Base-by-base conservation (phyloP, 2,113 vertebrate genomes). In the Nansenia antarctica region DNA sequence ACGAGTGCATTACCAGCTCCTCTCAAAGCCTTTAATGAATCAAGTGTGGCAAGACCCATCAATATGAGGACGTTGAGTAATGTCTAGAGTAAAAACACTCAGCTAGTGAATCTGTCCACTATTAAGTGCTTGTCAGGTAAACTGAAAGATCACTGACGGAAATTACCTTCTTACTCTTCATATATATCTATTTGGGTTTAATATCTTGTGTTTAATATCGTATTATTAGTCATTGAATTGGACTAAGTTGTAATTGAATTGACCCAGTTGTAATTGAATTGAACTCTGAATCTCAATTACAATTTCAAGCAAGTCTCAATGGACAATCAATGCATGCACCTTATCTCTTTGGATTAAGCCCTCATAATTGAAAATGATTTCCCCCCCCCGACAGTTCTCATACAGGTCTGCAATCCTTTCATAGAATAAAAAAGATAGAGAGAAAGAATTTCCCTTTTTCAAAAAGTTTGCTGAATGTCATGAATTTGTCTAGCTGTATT, bases 51-150 rank as follows among this genome's bases (percentile, higher is more conserved):
- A 85, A 67, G 53, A 76, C 34, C 65, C 78, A 82, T 91, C 87
- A 87, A 87, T 89, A 86, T 73, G 64, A 81, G 81, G 84, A 82
- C 83, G 76, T 77, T 83, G 87, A 88, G 85, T 86, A 86, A 90
- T 89, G 83, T 71, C 77, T 71, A 72, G 42, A 77, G 82, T 72
- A 78, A 85, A 80, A 78, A 82, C 88, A 81, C 85, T 86, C 62
- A 24, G 73, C 83, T 81, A 75, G 83, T 80, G 83, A 75, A 67
- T 65, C 77, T 73, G 73, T 79, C 70, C 85, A 67, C 81, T 79
- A 70, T 74, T 62, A 78, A 85, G 79, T 85, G 85, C 82, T 85
- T 78, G 85, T 69, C 69, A 79, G 82, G 74, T 78, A 82, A 85
- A 84, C 30, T 39, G 72, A 60, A 58, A 47, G 42, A 69, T 63